These are phyloP conservation scores for Ardeotis arabs DNA, from an alignment of 2,113 vertebrate species.

Conservation along the genomic window DNA sequence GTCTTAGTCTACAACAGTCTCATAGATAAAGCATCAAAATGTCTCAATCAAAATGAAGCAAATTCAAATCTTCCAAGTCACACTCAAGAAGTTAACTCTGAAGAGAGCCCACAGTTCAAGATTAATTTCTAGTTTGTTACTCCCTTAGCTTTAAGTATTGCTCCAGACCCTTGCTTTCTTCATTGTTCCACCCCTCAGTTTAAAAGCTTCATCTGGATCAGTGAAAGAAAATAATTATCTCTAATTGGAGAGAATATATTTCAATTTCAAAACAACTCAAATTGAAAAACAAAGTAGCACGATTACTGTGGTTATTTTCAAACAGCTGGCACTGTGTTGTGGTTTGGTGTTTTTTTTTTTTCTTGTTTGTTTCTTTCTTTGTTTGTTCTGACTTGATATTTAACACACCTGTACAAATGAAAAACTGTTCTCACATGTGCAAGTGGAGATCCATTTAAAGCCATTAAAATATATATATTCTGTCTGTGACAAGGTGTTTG, in stretches of 20 bases:
- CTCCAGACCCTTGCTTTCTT: background rate
- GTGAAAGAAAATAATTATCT: background rate
- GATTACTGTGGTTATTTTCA: background rate
- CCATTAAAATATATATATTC: background rate
- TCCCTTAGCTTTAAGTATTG: background rate
- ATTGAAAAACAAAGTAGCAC: background rate
- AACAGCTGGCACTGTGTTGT: background rate
- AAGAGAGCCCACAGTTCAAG: background rate
- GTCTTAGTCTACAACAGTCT: background rate
- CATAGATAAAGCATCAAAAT: background rate
- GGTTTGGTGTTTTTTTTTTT: background rate
- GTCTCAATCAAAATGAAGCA: background rate
- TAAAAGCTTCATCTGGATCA: background rate
- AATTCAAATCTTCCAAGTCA: background rate
- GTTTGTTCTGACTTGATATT: background rate
- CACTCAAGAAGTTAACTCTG: background rate
- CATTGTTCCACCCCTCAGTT: background rate
- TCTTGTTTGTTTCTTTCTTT: accelerated
- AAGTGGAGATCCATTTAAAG: background rate
- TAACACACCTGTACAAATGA: background rate
- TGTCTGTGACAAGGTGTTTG: background rate
- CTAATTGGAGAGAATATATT: background rate
- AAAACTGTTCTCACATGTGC: background rate
- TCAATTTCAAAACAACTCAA: background rate
- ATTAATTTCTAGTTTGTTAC: background rate